Percentiles rank a stretch among this genome's conserved stretches.
phyloP scores from a whole-genome alignment of 2,113 vertebrate species.

The Elephas maximus region DNA sequence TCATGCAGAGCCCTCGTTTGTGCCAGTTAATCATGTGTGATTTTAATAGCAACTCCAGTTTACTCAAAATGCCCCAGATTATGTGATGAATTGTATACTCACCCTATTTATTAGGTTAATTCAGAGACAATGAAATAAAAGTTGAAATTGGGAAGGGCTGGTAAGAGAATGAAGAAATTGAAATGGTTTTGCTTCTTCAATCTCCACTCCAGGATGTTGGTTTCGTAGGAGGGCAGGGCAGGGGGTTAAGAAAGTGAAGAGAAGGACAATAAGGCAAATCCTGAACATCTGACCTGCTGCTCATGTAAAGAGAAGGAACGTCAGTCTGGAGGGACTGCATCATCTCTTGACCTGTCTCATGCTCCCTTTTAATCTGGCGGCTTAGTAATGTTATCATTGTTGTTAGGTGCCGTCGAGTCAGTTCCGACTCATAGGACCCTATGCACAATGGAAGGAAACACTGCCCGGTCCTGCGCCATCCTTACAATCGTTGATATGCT shows the following conservation, averaged over 20 bases:
- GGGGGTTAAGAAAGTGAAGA: background rate
- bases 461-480: too few relatives aligned
- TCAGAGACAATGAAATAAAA: background rate
- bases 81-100: background rate
- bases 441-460: too few relatives aligned
- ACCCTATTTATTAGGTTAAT: background rate
- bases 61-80: background rate
- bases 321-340: background rate
- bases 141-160: background rate
- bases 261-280: background rate
- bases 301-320: background rate
- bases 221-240: background rate
- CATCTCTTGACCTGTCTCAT: background rate
- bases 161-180: background rate
- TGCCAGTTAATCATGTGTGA: background rate
- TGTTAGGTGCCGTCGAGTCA: too few relatives aligned
- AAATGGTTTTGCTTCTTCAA: background rate
- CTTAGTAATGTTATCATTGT: background rate
- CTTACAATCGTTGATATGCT: too few relatives aligned
- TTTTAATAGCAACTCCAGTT: background rate
- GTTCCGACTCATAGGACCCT: too few relatives aligned
- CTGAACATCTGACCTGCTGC: background rate
- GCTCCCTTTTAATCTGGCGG: background rate
- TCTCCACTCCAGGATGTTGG: background rate
- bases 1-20: background rate